Conservation (phyloP, 2,888 invertebrate species). For the Apamea epomidion region DNA sequence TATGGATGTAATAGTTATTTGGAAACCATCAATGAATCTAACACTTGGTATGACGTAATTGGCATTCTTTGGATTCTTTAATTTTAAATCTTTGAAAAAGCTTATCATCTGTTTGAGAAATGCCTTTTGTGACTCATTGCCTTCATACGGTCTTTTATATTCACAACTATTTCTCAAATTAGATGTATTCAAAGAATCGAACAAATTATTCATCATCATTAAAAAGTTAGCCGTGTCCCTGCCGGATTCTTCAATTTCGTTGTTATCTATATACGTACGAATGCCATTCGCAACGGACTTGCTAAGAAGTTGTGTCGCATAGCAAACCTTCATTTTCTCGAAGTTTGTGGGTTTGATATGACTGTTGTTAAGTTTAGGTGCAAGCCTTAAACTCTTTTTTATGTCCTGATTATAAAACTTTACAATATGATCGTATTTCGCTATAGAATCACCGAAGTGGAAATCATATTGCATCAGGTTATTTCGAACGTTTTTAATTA, state of each 20-base stretch:
- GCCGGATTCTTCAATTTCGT: too few species aligned
- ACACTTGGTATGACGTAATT: neutral
- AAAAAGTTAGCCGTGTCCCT: conserved; percentile 2
- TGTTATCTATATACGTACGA: too few species aligned
- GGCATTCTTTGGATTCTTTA: conserved; percentile 20
- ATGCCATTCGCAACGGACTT: too few species aligned
- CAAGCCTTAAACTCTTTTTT: conserved; percentile 1
- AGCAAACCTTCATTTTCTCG: conserved; percentile 1
- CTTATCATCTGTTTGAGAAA: conserved; percentile 3
- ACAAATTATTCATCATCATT: conserved; percentile 22
- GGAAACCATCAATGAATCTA: conserved; percentile 34
- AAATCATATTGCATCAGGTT: conserved; percentile 1
- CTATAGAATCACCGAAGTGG: conserved; percentile 1
- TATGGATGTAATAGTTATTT: conserved; percentile 35
- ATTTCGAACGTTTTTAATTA: conserved; percentile 1
- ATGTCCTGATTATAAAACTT: neutral
- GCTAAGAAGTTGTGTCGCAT: conserved; percentile 5
- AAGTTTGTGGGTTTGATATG: conserved; percentile 3
- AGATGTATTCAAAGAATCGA: conserved; percentile 29
- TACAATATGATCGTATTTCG: conserved; percentile 1
- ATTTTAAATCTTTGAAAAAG: conserved; percentile 4
- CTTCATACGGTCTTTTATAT: neutral
- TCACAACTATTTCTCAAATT: conserved; percentile 2
- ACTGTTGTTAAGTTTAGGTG: neutral
- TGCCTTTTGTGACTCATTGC: conserved; percentile 10